Evolutionary conservation across 2,113 vertebrate species (phyloP).

Genomic region (Pedionomus torquatus): DNA sequence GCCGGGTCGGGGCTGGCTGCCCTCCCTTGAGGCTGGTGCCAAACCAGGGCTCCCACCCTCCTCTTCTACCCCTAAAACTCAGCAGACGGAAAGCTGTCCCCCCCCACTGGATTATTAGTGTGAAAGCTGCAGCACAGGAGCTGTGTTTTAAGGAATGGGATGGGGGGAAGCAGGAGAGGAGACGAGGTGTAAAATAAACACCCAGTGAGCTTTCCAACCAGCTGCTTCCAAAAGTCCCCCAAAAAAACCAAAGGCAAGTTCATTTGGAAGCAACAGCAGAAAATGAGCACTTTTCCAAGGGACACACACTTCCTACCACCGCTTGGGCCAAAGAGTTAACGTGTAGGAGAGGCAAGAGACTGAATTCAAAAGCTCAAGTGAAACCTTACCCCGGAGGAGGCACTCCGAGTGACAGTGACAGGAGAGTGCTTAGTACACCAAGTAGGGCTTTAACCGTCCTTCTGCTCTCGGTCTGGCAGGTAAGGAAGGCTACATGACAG

Average conservation of each 20-base stretch:
- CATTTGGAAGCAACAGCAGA: not conserved
- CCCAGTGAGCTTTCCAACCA: not conserved
- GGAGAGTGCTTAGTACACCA: rapidly evolving
- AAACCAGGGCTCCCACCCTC: not conserved
- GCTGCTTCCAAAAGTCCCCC: not conserved
- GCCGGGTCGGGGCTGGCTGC: not conserved
- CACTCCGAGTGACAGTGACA: not conserved
- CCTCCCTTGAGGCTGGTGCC: not conserved
- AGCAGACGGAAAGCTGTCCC: not conserved
- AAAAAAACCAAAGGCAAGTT: not conserved
- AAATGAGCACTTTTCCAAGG: not conserved
- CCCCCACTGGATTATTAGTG: not conserved
- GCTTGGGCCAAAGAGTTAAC: not conserved
- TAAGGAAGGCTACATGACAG: not conserved
- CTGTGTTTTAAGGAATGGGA: not conserved
- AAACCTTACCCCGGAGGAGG: not conserved
- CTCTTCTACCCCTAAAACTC: not conserved
- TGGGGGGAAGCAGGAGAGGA: not conserved
- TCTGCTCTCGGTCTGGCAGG: not conserved
- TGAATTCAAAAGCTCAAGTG: not conserved
- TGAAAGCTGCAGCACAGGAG: not conserved
- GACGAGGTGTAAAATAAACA: not conserved
- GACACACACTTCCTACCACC: not conserved
- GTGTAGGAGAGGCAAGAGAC: not conserved
- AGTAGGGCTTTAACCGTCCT: not conserved